Percentiles rank a stretch among this genome's conserved stretches.
Conservation (phyloP, 30 jellyfish, hydroid and myxozoan species). For the Cassiopea xamachana region DNA sequence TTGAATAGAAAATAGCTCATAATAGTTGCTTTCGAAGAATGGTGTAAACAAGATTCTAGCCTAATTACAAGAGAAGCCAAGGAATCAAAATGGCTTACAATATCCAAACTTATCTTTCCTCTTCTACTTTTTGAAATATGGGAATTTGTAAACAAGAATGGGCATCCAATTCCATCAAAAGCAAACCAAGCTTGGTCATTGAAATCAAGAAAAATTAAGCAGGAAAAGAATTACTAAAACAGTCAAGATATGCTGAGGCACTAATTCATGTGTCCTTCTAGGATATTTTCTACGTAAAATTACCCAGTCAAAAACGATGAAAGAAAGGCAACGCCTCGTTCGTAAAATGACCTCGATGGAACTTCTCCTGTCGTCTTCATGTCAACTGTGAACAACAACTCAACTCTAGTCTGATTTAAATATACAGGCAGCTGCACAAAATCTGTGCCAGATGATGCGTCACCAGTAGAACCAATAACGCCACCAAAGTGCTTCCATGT, state of each 20-base stretch:
- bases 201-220: neutral
- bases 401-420: conserved; percentile 97
- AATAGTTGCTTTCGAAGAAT: no score
- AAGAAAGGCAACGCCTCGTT: conserved; percentile 96
- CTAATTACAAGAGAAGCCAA: no score
- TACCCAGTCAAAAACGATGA: conserved; percentile 94
- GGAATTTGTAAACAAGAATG: no score
- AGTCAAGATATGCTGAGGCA: no score
- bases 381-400: conserved; percentile 93
- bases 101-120: no score
- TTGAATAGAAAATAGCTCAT: no score
- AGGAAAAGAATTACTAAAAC: neutral
- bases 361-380: conserved; percentile 89
- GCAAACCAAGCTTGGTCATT: no score
- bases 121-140: no score
- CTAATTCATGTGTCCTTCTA: neutral
- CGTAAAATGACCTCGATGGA: conserved; percentile 91
- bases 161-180: no score
- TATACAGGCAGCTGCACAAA: conserved; percentile 95
- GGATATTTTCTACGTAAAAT: neutral
- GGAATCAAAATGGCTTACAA: no score
- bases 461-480: conserved; percentile 20
- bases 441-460: conserved; percentile 38
- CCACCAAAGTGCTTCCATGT: conserved; percentile 80
- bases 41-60: no score